Evolutionary conservation across 1,140 invertebrate genomes (phyloP), one percentile per base, ranked within the genome.

Genomic region (Phenacoccus solenopsis): DNA sequence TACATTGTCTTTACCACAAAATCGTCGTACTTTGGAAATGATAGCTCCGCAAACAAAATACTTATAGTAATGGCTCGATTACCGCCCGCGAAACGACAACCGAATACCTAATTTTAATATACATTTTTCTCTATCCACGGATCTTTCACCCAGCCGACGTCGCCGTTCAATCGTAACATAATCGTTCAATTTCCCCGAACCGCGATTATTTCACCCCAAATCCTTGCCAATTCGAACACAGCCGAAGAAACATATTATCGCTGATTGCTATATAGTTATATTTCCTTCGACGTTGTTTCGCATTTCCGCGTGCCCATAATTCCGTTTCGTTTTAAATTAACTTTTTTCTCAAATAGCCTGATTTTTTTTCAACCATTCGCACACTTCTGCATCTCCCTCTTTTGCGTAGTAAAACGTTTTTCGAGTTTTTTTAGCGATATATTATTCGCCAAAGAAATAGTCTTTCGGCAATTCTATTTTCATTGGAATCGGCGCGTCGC

Each of bases 211-310:
- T 27, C 59, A 64, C 59, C 59, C 22, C 25, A 64, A 64, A 38
- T 38, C 32, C n/a, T 38, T 9, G 9, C n/a, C 9, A 59, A 64
- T 9, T 9, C 21, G 59, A 64, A 64, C 16, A 27, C 59, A 64
- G 25, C 25, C 59, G 59, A 64, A 64, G 25, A 64, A 64, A 64
- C 59, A 64, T 64, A 64, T 64, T 64, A 64, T 24, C 59, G 59
- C 59, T 64, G 59, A 64, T 64, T 64, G 59, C 59, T 27, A n/a
- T n/a, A n/a, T n/a, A 64, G 59, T 64, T 64, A 64, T 64, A 64
- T 64, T 24, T 64, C 25, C 59, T 64, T 27, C 25, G 22, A 16
- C 25, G 22, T 22, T 59, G 16, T 59, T 59, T 59, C n/a, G 4
- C 7, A 20, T 64, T 64, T 64, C 20, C 25, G 22, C 9, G 32